Evolutionary conservation across 2,888 invertebrate genomes (phyloP).

Genomic region (Cheilosia vernalis): DNA sequence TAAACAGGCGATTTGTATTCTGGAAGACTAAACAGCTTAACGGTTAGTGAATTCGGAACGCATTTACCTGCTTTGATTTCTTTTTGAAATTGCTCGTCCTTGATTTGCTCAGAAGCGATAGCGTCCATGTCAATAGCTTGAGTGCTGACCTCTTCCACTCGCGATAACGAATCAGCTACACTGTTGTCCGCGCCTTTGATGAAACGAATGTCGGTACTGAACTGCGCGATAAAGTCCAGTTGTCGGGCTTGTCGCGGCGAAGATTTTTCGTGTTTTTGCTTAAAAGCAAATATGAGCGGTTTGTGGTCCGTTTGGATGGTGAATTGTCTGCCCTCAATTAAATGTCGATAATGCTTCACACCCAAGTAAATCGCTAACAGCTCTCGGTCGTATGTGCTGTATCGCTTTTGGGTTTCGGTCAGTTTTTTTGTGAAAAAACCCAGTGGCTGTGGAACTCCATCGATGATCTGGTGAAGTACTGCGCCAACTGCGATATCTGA

Average conservation of each 20-base stretch:
- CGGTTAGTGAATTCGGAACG: background rate
- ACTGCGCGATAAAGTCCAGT: slow-evolving; percentile 77
- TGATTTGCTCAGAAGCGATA: slow-evolving; percentile 29
- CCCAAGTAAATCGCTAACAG: slow-evolving; percentile 80
- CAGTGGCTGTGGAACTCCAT: slow-evolving; percentile 57
- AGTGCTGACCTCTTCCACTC: slow-evolving; percentile 6
- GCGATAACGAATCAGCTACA: slow-evolving; percentile 73
- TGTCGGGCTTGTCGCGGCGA: slow-evolving; percentile 79
- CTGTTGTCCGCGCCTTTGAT: slow-evolving; percentile 53
- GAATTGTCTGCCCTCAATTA: slow-evolving; percentile 64
- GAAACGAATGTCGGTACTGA: slow-evolving; percentile 45
- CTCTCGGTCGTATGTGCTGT: slow-evolving; percentile 80
- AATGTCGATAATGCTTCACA: slow-evolving; percentile 77
- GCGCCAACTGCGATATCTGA: slow-evolving; percentile 63
- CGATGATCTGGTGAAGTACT: slow-evolving; percentile 55
- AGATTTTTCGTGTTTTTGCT: slow-evolving; percentile 76
- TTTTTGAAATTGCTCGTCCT: slow-evolving; percentile 24
- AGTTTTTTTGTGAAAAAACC: slow-evolving; percentile 79
- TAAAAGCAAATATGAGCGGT: slow-evolving; percentile 77
- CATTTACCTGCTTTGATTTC: slow-evolving; percentile 3
- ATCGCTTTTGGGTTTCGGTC: slow-evolving; percentile 78
- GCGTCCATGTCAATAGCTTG: slow-evolving; percentile 18
- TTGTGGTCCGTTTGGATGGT: slow-evolving; percentile 71
- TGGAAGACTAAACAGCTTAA: slow-evolving; percentile 29
- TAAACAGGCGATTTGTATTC: background rate